A percentile compares a stretch with the other conserved stretches of the same genome.
These are phyloP conservation scores for Gobio gobio DNA, from an alignment of 2,113 vertebrate genomes.

Conservation along the genomic window DNA sequence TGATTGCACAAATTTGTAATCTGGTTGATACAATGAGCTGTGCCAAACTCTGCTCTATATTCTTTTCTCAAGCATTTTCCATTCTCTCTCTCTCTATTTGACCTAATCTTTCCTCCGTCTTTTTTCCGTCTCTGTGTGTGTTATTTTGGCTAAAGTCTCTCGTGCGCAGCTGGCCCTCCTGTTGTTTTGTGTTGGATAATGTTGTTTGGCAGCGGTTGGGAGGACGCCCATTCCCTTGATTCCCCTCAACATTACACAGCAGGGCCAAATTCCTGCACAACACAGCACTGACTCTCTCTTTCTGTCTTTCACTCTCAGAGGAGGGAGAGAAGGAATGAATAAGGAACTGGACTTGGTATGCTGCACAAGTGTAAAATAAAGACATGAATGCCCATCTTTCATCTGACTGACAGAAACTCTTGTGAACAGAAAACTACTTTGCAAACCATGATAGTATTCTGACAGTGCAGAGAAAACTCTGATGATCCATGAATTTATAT, in stretches of 20 bases:
- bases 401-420: background rate
- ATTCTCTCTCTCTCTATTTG: slow-evolving; percentile 16
- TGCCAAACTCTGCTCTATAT: slow-evolving; percentile 20
- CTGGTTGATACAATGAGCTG: background rate
- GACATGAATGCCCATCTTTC: slow-evolving; percentile 6
- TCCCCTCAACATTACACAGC: slow-evolving; percentile 59
- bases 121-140: slow-evolving; percentile 30
- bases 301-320: slow-evolving; percentile 38
- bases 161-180: slow-evolving; percentile 67
- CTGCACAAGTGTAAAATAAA: slow-evolving; percentile 22
- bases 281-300: slow-evolving; percentile 18
- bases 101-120: slow-evolving; percentile 12
- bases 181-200: slow-evolving; percentile 75
- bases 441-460: background rate
- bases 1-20: background rate
- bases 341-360: slow-evolving; percentile 9
- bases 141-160: slow-evolving; percentile 62
- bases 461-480: background rate
- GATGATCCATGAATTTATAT: background rate
- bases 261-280: slow-evolving; percentile 32
- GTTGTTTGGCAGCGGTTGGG: slow-evolving; percentile 73
- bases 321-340: background rate
- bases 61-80: background rate
- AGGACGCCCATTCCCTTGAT: slow-evolving; percentile 59
- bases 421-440: background rate